phyloP scores from a whole-genome alignment of 2,797 vertebrate species.

The Australoheros facetus region DNA sequence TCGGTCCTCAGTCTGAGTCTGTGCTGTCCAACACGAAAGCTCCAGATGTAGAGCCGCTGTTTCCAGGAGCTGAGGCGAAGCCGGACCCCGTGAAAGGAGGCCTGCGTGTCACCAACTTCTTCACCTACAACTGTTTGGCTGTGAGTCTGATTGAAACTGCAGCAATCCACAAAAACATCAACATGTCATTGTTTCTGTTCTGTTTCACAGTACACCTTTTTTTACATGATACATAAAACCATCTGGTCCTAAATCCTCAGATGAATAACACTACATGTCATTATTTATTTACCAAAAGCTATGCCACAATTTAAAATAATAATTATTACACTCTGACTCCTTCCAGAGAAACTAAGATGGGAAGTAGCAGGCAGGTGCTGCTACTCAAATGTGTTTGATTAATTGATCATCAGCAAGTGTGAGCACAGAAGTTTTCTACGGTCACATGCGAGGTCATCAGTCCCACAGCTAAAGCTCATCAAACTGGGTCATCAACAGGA shows the following conservation, averaged over 20 bases:
- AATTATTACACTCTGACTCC: neutral
- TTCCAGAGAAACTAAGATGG: neutral
- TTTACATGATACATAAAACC: neutral
- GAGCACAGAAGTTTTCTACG: neutral
- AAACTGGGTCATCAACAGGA: no score
- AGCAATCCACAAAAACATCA: no score
- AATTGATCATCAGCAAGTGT: neutral
- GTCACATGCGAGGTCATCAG: neutral
- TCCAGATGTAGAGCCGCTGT: conserved; percentile 74
- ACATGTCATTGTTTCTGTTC: no score
- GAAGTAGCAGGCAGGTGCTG: neutral
- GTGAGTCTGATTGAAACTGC: conserved; percentile 69
- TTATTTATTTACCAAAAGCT: neutral
- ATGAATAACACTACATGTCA: neutral
- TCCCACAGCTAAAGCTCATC: neutral
- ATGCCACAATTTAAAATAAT: neutral
- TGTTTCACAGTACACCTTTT: no score
- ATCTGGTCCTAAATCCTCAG: neutral
- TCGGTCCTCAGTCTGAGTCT: conserved; percentile 81
- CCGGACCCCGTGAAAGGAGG: conserved; percentile 90
- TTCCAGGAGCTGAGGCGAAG: conserved; percentile 76
- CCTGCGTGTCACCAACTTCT: conserved; percentile 82
- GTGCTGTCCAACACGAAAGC: conserved; percentile 28
- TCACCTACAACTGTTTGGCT: conserved; percentile 90
- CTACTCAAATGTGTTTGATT: neutral